Evolutionary conservation across 1,140 invertebrate genomes (phyloP).

Genomic region (Drosophila mayri): DNA sequence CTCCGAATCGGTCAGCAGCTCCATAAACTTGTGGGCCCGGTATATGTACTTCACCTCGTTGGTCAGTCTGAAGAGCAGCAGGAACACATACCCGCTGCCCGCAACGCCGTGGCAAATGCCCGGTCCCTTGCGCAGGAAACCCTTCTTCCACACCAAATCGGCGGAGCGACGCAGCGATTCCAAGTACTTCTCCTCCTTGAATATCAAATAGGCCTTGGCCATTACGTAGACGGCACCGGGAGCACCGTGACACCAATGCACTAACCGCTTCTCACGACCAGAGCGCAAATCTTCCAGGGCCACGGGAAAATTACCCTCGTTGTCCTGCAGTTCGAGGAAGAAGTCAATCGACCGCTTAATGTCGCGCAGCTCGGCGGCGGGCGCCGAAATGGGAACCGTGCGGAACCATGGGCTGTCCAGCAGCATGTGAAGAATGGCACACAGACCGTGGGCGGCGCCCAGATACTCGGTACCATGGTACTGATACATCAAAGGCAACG

Average conservation of each 20-base stretch:
- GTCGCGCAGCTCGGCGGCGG: conserved; percentile 88
- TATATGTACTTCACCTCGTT: conserved; percentile 90
- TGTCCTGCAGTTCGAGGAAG: conserved; percentile 89
- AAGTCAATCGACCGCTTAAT: conserved; percentile 85
- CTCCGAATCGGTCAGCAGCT: conserved; percentile 89
- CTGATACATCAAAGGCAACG: conserved; percentile 92
- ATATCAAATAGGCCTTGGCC: conserved; percentile 92
- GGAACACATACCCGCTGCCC: conserved; percentile 94
- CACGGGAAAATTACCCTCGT: conserved; percentile 92
- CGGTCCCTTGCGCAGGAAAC: conserved; percentile 92
- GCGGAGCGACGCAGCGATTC: conserved; percentile 89
- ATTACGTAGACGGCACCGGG: conserved; percentile 92
- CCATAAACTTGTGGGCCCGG: conserved; percentile 91
- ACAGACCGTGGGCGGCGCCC: conserved; percentile 92
- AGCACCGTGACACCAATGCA: conserved; percentile 96
- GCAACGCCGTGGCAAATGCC: conserved; percentile 94
- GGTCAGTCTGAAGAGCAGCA: conserved; percentile 92
- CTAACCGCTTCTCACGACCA: conserved; percentile 87
- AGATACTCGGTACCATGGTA: conserved; percentile 95
- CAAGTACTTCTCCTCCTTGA: conserved; percentile 91
- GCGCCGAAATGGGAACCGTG: conserved; percentile 74
- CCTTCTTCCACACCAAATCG: conserved; percentile 92
- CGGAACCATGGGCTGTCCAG: conserved; percentile 85
- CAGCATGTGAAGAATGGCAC: conserved; percentile 88
- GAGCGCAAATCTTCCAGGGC: conserved; percentile 89